phyloP scores from a whole-genome alignment of 2,113 vertebrate species.

The Cheilinus undulatus region DNA sequence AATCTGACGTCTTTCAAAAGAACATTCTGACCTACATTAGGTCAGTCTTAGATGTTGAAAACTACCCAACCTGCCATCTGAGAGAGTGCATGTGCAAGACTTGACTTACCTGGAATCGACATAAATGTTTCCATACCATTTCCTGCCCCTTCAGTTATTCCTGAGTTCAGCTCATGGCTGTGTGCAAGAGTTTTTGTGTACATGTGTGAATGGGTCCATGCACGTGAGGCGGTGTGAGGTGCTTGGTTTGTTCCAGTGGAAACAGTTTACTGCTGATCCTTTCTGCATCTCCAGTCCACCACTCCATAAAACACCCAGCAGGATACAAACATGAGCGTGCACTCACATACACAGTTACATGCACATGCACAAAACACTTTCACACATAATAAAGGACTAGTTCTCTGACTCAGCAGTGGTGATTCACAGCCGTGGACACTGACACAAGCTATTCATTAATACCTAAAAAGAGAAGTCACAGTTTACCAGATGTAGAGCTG shows the following conservation, averaged over 20 bases:
- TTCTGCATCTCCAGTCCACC: slow-evolving; percentile 39
- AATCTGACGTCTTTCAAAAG: slow-evolving; percentile 7
- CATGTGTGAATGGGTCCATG: slow-evolving; percentile 3
- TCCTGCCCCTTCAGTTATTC: slow-evolving; percentile 42
- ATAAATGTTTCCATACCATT: slow-evolving; percentile 41
- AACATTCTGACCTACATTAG: slow-evolving; percentile 39
- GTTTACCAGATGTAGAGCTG: slow-evolving; percentile 8
- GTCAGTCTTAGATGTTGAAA: slow-evolving; percentile 3
- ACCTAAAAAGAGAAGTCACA: background rate
- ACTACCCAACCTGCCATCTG: slow-evolving; percentile 21
- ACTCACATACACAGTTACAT: slow-evolving; percentile 9
- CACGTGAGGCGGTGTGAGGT: slow-evolving; percentile 20
- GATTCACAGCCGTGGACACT: background rate
- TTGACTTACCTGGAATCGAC: slow-evolving; percentile 43
- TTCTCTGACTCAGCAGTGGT: slow-evolving; percentile 48
- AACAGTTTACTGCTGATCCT: slow-evolving; percentile 50
- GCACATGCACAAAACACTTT: slow-evolving; percentile 15
- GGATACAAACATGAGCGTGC: slow-evolving; percentile 40
- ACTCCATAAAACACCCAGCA: slow-evolving; percentile 68
- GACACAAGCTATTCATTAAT: slow-evolving; percentile 14
- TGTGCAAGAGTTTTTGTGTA: slow-evolving; percentile 20
- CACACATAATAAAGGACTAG: slow-evolving; percentile 60
- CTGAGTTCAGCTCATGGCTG: slow-evolving; percentile 19
- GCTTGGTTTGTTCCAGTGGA: slow-evolving; percentile 64
- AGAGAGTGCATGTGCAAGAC: slow-evolving; percentile 34